These are phyloP conservation scores for Geotrupes spiniger DNA, from an alignment of 2,888 invertebrate genomes.

Conservation along the genomic window DNA sequence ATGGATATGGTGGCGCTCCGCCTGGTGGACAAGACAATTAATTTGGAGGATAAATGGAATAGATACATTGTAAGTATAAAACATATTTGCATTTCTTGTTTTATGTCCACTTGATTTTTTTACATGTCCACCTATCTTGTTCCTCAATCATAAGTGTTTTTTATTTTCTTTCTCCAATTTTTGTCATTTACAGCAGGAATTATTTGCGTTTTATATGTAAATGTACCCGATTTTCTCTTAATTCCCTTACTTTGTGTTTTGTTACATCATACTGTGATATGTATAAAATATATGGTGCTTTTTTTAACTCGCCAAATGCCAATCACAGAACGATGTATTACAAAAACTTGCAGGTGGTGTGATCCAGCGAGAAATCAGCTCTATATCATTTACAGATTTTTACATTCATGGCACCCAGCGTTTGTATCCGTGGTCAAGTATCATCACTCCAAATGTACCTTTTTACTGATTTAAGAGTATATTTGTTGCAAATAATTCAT, in stretches of 20 bases:
- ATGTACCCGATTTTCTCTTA: conserved; percentile 34
- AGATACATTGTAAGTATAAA: not conserved
- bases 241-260: conserved; percentile 1
- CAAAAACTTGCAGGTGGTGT: conserved; percentile 34
- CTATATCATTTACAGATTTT: conserved; percentile 48
- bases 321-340: conserved; percentile 1
- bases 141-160: conserved; percentile 19
- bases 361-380: conserved; percentile 44
- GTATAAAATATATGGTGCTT: no score
- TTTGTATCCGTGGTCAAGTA: conserved; percentile 20
- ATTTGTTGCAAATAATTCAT: conserved; percentile 14
- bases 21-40: conserved; percentile 27
- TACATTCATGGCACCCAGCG: conserved; percentile 26
- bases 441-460: conserved; percentile 14
- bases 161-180: conserved; percentile 24
- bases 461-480: conserved; percentile 15
- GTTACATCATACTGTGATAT: no score
- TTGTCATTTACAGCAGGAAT: conserved; percentile 28
- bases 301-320: no score
- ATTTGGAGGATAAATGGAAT: conserved; percentile 11
- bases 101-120: conserved; percentile 3
- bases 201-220: not conserved
- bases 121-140: conserved; percentile 3
- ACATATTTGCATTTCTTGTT: not conserved
- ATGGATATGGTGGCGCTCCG: conserved; percentile 44